Base-by-base conservation (phyloP, 2,888 invertebrate species). In the Idaea straminata region DNA sequence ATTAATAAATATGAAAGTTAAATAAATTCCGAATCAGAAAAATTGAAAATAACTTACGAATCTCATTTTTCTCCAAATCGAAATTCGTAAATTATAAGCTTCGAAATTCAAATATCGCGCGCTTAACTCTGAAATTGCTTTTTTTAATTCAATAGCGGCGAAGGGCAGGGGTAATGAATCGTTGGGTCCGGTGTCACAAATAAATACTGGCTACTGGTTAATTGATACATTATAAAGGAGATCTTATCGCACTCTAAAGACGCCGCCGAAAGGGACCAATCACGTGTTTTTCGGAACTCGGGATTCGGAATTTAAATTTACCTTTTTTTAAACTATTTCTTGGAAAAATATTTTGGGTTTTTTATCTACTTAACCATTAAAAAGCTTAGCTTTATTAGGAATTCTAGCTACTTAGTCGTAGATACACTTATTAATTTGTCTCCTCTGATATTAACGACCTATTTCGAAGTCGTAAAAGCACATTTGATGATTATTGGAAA, bases 161-260 rank as follows among this genome's bases (percentile, higher is more conserved):
- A 47, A 47, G 47, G 76, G 83, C 69, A 86, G 88, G 47, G 47
- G 87, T 89, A 90, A 89, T 87, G 88, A 87, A 88, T 84, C 83
- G 82, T 68, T 76, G 80, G 77, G 76, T 79, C 67, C 77, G 79
- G 77, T 85, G 87, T 86, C 88, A 82, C 87, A 85, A 88, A 89
- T 91, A 91, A 91, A 89, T 91, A 89, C 85, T 83, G 83, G 91
- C 91, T 92, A 90, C 91, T 90, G 91, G 87, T 91, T 92, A 92
- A 92, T 91, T 92, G 91, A 92, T 89, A 92, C 91, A 91, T 92
- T 90, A 90, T 91, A 86, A 88, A 84, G 73, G 76, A 83, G 90
- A 91, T 91, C 82, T 90, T 91, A 91, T 91, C 89, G 72, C 64
- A 71, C 76, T 72, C 78, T 83, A 87, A 87, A 88, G 88, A 83